These are phyloP conservation scores for Centrocercus urophasianus DNA, from an alignment of 2,113 vertebrate species.

Conservation along the genomic window DNA sequence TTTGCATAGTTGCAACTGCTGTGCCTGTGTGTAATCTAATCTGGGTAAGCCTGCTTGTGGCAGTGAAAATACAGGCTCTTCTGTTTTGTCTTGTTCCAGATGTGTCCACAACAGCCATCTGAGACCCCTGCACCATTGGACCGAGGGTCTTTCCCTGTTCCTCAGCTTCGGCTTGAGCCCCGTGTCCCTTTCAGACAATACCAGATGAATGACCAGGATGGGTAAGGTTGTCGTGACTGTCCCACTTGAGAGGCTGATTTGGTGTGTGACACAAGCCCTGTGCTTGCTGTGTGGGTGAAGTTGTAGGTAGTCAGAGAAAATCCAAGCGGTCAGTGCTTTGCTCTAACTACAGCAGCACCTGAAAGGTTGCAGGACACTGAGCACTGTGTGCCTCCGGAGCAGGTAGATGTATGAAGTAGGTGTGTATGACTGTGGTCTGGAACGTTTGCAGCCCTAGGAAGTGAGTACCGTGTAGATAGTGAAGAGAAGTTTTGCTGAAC, in stretches of 20 bases:
- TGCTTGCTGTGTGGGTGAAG: background rate
- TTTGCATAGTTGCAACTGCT: accelerated
- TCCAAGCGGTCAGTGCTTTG: background rate
- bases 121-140: conserved; percentile 83
- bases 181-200: conserved; percentile 89
- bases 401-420: background rate
- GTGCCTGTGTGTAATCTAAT: accelerated
- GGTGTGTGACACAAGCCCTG: background rate
- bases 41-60: background rate
- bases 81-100: conserved; percentile 77
- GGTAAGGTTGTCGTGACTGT: conserved; percentile 79
- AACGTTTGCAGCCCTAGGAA: background rate
- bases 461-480: background rate
- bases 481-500: background rate
- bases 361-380: background rate
- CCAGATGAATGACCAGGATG: conserved; percentile 88
- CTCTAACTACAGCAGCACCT: background rate
- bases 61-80: background rate
- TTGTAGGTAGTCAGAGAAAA: background rate
- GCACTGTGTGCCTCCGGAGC: background rate
- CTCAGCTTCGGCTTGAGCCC: conserved; percentile 90
- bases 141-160: conserved; percentile 80
- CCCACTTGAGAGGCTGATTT: background rate
- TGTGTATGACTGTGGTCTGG: background rate
- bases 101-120: conserved; percentile 93